phyloP scores from a whole-genome alignment of 1,140 invertebrate species.

The Bombus waltoni region DNA sequence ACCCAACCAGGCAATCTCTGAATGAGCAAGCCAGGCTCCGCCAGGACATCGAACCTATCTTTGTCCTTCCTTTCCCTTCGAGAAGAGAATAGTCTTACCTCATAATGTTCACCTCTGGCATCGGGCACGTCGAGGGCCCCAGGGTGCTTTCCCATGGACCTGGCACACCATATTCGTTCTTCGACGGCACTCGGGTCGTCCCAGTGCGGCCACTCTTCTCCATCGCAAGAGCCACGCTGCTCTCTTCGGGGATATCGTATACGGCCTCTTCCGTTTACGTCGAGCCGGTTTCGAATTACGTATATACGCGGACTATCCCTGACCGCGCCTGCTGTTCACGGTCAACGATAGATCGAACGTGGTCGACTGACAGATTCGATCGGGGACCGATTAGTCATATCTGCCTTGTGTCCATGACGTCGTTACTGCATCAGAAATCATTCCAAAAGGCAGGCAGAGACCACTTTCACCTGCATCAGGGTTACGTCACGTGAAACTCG shows the following conservation, averaged over 20 bases:
- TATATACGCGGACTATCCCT: not conserved
- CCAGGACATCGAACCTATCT: constrained; percentile 67
- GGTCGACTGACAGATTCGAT: constrained; percentile 32
- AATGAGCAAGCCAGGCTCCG: constrained; percentile 55
- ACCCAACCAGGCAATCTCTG: constrained; percentile 44
- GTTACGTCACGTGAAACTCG: constrained; percentile 28
- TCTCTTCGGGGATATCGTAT: constrained; percentile 46
- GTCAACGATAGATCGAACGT: constrained; percentile 32
- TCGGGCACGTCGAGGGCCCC: constrained; percentile 35
- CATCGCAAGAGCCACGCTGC: constrained; percentile 40
- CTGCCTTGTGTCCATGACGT: not conserved
- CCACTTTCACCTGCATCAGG: constrained; percentile 30
- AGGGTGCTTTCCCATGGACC: constrained; percentile 66
- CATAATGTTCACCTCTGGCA: constrained; percentile 68
- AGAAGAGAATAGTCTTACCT: constrained; percentile 57
- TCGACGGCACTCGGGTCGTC: constrained; percentile 47
- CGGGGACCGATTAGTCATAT: constrained; percentile 18
- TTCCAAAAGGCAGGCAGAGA: constrained; percentile 6
- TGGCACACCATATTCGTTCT: constrained; percentile 62
- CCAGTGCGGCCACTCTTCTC: constrained; percentile 28
- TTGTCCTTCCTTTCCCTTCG: constrained; percentile 31
- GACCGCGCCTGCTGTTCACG: not conserved
- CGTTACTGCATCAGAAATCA: constrained; percentile 12
- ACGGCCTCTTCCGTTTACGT: constrained; percentile 61
- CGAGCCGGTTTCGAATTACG: constrained; percentile 57